phyloP scores from a whole-genome alignment of 2,888 invertebrate genomes.

The Encarsia formosa region DNA sequence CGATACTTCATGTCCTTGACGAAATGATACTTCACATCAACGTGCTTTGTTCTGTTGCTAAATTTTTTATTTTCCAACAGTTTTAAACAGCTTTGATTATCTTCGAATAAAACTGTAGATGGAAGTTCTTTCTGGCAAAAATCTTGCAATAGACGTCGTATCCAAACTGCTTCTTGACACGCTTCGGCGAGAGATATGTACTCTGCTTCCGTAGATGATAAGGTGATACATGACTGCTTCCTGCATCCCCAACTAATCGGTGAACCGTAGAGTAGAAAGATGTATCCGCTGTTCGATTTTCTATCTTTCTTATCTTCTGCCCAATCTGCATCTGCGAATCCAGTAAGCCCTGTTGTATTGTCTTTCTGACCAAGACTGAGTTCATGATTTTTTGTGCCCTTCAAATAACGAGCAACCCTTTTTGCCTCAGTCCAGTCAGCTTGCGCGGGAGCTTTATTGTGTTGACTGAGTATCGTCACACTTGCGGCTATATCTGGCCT shows the following conservation, averaged over 20 bases:
- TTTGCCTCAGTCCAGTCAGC: conserved; percentile 26
- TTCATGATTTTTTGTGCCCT: conserved; percentile 22
- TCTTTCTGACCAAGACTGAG: conserved; percentile 14
- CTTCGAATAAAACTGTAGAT: conserved; percentile 29
- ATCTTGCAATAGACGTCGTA: conserved; percentile 27
- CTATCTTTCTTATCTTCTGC: conserved; percentile 34
- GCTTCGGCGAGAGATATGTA: conserved; percentile 28
- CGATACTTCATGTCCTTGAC: conserved; percentile 17
- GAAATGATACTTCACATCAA: conserved; percentile 27
- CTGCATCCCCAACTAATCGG: conserved; percentile 26
- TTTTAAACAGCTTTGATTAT: conserved; percentile 36
- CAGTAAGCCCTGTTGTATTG: conserved; percentile 12
- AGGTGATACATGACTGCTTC: conserved; percentile 33
- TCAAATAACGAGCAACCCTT: conserved; percentile 26
- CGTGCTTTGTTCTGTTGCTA: conserved; percentile 31
- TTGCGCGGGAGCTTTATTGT: conserved; percentile 14
- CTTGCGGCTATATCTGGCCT: conserved; percentile 27
- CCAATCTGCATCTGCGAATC: conserved; percentile 43
- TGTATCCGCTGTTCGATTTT: conserved; percentile 40
- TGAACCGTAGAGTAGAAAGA: conserved; percentile 31
- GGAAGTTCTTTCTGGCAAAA: conserved; percentile 14
- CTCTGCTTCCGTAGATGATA: conserved; percentile 32
- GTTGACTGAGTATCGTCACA: conserved; percentile 28
- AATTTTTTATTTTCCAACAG: conserved; percentile 28
- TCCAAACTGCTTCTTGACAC: conserved; percentile 31